Evolutionary conservation across 1,140 invertebrate genomes (phyloP).

Genomic region (Bombus confusus): DNA sequence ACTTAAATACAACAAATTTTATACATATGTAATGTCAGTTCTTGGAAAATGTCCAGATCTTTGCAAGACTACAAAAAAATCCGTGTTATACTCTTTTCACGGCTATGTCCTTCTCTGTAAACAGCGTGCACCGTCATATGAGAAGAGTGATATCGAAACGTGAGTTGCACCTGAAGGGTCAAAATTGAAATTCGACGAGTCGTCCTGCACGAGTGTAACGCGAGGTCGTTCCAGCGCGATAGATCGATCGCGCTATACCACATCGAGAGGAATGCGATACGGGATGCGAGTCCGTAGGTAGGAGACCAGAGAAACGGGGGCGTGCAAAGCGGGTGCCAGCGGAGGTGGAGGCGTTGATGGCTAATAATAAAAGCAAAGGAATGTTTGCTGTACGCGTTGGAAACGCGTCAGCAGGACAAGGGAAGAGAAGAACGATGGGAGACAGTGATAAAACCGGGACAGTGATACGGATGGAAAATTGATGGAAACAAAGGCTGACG

Average conservation of each 20-base stretch:
- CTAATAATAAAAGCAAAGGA: conserved; percentile 46
- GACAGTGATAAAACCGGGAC: neutral
- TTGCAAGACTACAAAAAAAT: too few relatives aligned
- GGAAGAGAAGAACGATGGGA: neutral
- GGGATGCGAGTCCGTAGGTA: conserved; percentile 9
- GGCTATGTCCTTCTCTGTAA: neutral
- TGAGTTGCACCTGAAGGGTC: neutral
- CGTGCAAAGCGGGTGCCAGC: neutral
- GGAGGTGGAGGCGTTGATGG: conserved; percentile 15
- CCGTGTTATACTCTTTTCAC: too few relatives aligned
- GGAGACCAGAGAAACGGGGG: neutral
- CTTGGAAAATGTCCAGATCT: too few relatives aligned
- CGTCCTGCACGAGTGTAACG: neutral
- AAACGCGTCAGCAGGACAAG: neutral
- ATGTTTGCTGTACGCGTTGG: conserved; percentile 33
- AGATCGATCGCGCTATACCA: conserved; percentile 37
- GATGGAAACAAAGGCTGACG: conserved; percentile 1
- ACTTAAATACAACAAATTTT: too few relatives aligned
- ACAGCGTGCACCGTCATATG: neutral
- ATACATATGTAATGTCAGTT: too few relatives aligned
- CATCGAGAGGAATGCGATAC: conserved; percentile 31
- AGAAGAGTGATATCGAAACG: neutral
- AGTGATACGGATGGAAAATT: conserved; percentile 7
- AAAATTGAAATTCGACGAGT: neutral
- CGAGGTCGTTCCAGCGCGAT: neutral